Evolutionary conservation across 2,113 vertebrate species (phyloP).

Genomic region (Bos taurus): ARS-UCD2.0 NC_037347.1:1844501-1845000

Average conservation of each 20-base stretch:
- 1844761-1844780: not conserved
- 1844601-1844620: not conserved
- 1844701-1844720: not conserved
- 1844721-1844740: no score
- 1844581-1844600: not conserved
- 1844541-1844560: not conserved
- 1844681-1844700: not conserved
- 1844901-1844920: not conserved
- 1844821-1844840: not conserved
- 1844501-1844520: not conserved
- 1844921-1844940: not conserved
- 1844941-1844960: not conserved
- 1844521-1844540: not conserved
- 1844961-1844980: not conserved
- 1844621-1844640: not conserved
- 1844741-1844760: not conserved
- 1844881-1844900: not conserved
- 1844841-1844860: not conserved
- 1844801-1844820: not conserved
- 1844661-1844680: not conserved
- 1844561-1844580: not conserved
- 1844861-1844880: not conserved
- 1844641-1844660: accelerated
- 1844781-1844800: not conserved
- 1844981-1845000: not conserved